Evolutionary conservation across 2,797 vertebrate genomes (phyloP).

Genomic region (Falco berigora): DNA sequence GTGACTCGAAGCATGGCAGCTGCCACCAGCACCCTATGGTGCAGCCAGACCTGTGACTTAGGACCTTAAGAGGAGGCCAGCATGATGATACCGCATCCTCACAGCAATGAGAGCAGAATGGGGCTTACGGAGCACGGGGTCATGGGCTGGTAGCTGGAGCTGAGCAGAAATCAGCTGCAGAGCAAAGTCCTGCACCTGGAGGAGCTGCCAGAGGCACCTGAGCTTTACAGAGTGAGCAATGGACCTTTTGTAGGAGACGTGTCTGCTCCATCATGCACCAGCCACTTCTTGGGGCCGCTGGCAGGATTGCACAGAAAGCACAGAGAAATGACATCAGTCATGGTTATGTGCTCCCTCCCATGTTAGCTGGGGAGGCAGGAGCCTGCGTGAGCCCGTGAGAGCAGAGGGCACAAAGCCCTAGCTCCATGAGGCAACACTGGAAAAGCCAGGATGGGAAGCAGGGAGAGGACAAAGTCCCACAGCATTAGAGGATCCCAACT

Average conservation of each 20-base stretch:
- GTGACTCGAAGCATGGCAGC: neutral
- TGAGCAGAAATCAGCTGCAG: neutral
- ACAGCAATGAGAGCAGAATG: neutral
- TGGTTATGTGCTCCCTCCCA: accelerated
- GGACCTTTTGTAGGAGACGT: accelerated
- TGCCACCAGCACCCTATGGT: neutral
- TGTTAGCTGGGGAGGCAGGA: neutral
- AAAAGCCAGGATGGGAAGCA: neutral
- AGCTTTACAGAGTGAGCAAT: accelerated
- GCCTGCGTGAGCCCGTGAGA: neutral
- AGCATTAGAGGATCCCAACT: neutral
- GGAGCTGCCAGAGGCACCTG: neutral
- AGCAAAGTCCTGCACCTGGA: neutral
- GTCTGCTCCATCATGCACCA: accelerated
- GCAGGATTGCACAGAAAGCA: neutral
- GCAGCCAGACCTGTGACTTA: accelerated
- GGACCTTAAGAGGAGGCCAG: neutral
- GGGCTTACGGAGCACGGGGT: neutral
- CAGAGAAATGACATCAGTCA: neutral
- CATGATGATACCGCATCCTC: accelerated
- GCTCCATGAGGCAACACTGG: accelerated
- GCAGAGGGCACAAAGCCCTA: neutral
- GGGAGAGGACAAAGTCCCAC: accelerated
- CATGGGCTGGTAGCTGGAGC: neutral
- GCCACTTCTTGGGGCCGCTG: neutral